Conservation (phyloP, 2,113 vertebrate species). For the Tyrannus savana region DNA sequence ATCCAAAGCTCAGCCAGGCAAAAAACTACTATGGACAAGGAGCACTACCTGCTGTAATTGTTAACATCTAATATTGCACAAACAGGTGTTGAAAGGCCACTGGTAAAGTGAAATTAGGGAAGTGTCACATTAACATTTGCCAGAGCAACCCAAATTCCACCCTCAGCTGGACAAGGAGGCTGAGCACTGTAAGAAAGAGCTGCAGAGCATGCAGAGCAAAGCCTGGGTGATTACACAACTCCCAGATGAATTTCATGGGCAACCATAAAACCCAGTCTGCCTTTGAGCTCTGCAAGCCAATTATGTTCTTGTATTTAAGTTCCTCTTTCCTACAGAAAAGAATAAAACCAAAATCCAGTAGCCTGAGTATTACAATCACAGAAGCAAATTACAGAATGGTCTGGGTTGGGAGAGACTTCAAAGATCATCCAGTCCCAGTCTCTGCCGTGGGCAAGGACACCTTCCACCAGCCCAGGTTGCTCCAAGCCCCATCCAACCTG, state of each 20-base stretch:
- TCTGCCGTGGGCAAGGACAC: neutral
- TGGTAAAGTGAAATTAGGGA: neutral
- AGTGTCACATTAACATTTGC: neutral
- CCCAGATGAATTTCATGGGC: neutral
- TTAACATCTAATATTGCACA: neutral
- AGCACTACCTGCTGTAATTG: neutral
- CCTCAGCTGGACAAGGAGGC: neutral
- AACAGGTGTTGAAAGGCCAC: neutral
- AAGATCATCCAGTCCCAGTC: neutral
- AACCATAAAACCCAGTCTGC: neutral
- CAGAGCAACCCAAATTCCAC: neutral
- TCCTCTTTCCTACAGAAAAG: neutral
- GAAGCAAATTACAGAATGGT: neutral
- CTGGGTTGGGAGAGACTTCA: neutral
- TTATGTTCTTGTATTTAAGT: rapidly evolving
- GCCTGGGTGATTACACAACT: rapidly evolving
- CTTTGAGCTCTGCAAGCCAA: neutral
- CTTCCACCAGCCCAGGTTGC: rapidly evolving
- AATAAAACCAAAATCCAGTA: neutral
- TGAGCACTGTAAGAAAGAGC: neutral
- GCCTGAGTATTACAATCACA: neutral
- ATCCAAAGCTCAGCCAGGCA: neutral
- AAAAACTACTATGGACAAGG: neutral
- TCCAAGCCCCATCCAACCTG: neutral
- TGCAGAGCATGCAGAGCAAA: neutral